Evolutionary conservation across 1,140 invertebrate genomes (phyloP).

Genomic region (Papilio aristodemus): DNA sequence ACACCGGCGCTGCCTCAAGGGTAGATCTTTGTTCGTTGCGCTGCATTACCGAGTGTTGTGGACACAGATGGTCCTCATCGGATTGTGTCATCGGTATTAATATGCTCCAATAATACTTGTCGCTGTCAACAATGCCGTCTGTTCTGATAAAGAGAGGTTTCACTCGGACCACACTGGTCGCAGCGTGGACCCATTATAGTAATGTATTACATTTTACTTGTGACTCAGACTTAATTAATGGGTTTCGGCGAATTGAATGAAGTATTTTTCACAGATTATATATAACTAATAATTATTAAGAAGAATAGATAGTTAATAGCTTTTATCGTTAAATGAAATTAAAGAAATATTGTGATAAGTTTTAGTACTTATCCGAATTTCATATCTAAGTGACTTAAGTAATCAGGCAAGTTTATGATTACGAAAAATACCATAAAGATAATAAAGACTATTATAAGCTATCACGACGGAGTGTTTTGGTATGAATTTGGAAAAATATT

Average conservation of each 20-base stretch:
- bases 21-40: constrained; percentile 66
- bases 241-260: neutral
- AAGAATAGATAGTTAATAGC: no score
- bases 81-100: constrained; percentile 77
- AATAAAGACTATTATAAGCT: no score
- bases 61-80: constrained; percentile 76
- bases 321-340: no score
- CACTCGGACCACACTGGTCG: constrained; percentile 68
- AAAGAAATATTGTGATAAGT: no score
- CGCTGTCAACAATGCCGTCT: constrained; percentile 66
- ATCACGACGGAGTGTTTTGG: no score
- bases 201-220: neutral
- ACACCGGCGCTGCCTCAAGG: constrained; percentile 56
- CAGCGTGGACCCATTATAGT: constrained; percentile 32
- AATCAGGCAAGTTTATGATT: no score
- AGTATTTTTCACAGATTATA: no score
- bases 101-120: constrained; percentile 70
- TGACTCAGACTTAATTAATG: constrained; percentile 14
- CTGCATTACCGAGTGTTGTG: constrained; percentile 64
- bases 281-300: neutral
- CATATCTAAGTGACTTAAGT: no score
- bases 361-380: no score
- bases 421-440: no score
- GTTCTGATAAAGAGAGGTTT: constrained; percentile 67
- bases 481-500: no score